Base-by-base conservation (phyloP, 1,140 invertebrate genomes). In the Campoletis sonorensis region DNA sequence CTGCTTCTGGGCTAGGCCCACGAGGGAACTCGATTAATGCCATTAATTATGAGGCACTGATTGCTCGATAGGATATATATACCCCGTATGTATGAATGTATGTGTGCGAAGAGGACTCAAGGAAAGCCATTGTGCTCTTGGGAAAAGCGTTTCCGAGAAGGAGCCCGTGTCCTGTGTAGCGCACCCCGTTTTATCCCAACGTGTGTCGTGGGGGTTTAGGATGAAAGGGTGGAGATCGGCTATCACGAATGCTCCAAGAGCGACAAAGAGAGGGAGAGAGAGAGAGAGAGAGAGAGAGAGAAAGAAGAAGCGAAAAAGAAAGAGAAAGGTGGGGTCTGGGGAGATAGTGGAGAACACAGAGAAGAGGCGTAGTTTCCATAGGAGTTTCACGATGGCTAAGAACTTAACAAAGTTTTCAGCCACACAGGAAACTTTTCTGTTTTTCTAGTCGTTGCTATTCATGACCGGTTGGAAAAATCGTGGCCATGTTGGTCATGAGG, bases 371-470 rank as follows among this genome's bases (percentile, higher is more conserved):
- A 78, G 76, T 78, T 78, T 67, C 58, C 76, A 67, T 64, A 33
- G 76, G 33, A 78, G 58, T 78, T 78, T 78, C 76, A 61, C 76
- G 58, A 78, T 78, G 18, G 76, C 76, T 78, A 64, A 78, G 33
- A 64, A 78, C 64, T 49, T 78, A 18, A 37, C 8, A 78, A 78
- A 78, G 33, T 64, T 61, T 37, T 37, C 30, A 67, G 58, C 64
- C 81, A 79, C 70, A 51, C 68, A 33, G 76, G 77, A 70, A 88
- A 88, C 83, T 89, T 89, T 89, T 84, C 82, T 88, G 85, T 88
- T 88, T 88, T 87, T 87, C 86, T 84, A 85, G 86, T 89, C 87
- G 88, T 89, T 89, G 88, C 86, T 89, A 89, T 89, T 89, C 88
- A 89, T 89, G 87, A 86, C 85, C 78, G 80, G 82, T 82, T 84